Evolutionary conservation across 2,797 vertebrate species (phyloP), one percentile per base, ranked within the genome.

Genomic region (Chrysolophus pictus): DNA sequence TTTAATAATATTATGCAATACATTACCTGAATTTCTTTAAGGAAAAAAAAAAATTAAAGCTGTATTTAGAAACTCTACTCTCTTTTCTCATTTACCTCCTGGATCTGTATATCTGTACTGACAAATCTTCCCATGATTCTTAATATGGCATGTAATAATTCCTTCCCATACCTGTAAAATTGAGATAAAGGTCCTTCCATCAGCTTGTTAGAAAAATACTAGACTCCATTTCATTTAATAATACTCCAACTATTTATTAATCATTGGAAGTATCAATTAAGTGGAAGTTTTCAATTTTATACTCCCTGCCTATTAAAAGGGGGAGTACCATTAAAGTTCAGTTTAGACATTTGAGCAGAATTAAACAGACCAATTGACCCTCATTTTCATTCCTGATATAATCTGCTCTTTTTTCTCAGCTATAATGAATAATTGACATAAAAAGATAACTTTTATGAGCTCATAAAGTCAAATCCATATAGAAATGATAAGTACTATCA

Each of bases 41-140:
- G 56, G 6, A 0, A 71, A 31, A 53, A 10, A 6, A 80, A 7
- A 0, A 73, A 39, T 80, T 49, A 14, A 68, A 17, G 4, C 23
- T n/a, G 10, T 76, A 53, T 89, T 78, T 91, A 64, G 31, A 78
- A 73, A 55, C 22, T 15, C 17, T 46, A 60, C 84, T 53, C 33
- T 24, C 28, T 70, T 64, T 19, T 75, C 47, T 88, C 37, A 59
- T 96, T 97, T 94, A 98, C 98, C 97, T 98, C 97, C 68, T 79
- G 93, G 31, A 98, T 92, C 79, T 98, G 97, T 56, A 85, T 44
- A 39, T 98, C 97, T 81, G 97, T 97, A 70, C 60, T 96, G 70
- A 97, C 28, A 60, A 90, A 92, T 90, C 86, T 96, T 89, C 94
- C 97, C 70, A 97, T 94, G 58, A 69, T 4, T 56, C 80, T 60